Evolutionary conservation across 2,797 vertebrate species (phyloP).

Genomic region (Yasuhikotakia modesta): DNA sequence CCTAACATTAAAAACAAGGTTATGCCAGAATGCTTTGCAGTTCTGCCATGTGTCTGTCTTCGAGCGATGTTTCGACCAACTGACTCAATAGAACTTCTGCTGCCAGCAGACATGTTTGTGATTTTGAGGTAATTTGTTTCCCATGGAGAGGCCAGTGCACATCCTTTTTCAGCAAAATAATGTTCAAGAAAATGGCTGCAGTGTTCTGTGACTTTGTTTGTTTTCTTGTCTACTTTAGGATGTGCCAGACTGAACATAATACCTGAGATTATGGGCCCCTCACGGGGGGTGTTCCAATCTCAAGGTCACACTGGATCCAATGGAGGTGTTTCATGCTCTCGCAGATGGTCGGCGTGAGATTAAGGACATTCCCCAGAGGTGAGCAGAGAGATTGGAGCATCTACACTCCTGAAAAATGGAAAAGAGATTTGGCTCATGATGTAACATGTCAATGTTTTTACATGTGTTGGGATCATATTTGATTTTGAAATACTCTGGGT

Average conservation of each 20-base stretch:
- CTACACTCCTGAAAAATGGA: slow-evolving; percentile 28
- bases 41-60: slow-evolving; percentile 41
- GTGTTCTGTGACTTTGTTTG: slow-evolving; percentile 22
- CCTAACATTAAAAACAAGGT: slow-evolving; percentile 38
- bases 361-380: slow-evolving; percentile 42
- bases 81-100: slow-evolving; percentile 35
- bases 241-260: slow-evolving; percentile 52
- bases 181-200: slow-evolving; percentile 19
- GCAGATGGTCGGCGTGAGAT: slow-evolving; percentile 54
- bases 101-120: slow-evolving; percentile 46
- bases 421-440: slow-evolving; percentile 39
- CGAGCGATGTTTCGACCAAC: slow-evolving; percentile 34
- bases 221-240: slow-evolving; percentile 1
- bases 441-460: slow-evolving; percentile 15
- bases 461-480: not conserved
- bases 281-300: slow-evolving; percentile 22
- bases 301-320: slow-evolving; percentile 46
- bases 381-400: slow-evolving; percentile 40
- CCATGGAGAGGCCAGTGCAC: slow-evolving; percentile 48
- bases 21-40: slow-evolving; percentile 34
- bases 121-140: slow-evolving; percentile 56
- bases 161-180: slow-evolving; percentile 35
- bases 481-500: not conserved
- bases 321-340: slow-evolving; percentile 43
- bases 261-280: slow-evolving; percentile 41